Evolutionary conservation across 1,140 invertebrate genomes (phyloP).

Genomic region (Probaryconus sp.): DNA sequence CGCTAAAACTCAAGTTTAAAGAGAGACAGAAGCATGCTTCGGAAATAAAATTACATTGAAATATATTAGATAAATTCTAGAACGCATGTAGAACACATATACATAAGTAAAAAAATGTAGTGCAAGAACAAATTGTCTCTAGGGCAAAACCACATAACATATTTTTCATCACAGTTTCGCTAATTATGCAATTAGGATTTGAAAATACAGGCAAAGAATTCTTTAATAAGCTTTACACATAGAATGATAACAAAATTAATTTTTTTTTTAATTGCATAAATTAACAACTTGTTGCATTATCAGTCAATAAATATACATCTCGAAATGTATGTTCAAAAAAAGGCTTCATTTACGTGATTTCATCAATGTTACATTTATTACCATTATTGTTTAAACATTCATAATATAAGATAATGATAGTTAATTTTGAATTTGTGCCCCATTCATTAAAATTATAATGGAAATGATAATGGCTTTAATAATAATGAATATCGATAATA

Average conservation of each 20-base stretch:
- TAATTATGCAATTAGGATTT: slow-evolving; percentile 20
- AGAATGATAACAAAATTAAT: background rate
- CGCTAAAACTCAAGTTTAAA: no score
- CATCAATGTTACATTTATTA: background rate
- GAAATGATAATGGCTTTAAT: no score
- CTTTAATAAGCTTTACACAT: background rate
- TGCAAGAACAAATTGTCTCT: background rate
- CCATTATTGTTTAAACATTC: no score
- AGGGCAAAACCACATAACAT: background rate
- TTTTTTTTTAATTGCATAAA: slow-evolving; percentile 2
- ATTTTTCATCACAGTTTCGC: background rate
- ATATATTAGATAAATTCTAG: no score
- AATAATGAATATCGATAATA: no score
- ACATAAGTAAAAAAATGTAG: background rate
- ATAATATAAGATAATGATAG: no score
- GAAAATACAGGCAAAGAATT: slow-evolving; percentile 19
- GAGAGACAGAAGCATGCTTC: no score
- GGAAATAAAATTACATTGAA: no score
- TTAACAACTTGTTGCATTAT: slow-evolving; percentile 27
- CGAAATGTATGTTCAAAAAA: background rate
- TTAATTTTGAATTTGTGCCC: no score
- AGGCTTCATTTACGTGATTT: background rate
- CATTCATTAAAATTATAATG: no score
- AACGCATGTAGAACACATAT: no score
- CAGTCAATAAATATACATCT: slow-evolving; percentile 11